Base-by-base conservation (phyloP, 2,797 vertebrate species). In the Melanogrammus aeglefinus region DNA sequence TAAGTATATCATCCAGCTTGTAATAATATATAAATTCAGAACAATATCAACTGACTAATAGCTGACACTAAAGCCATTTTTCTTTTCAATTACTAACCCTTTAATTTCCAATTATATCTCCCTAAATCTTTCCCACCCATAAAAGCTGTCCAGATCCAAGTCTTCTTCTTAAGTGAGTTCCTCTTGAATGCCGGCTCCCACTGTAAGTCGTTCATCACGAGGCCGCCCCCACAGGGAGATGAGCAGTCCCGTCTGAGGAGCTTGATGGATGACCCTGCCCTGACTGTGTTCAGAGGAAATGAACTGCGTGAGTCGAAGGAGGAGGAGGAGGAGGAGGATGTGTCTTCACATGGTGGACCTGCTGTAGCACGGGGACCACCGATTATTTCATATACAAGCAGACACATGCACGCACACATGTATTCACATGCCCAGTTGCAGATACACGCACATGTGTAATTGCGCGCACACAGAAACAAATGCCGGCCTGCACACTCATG, bases 221-320 rank as follows among this genome's bases (percentile, higher is more conserved):
- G 57, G 47, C n/a, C 7, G 12, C 16, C 57, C 21, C 57, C n/a
- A 63, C n/a, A 24, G n/a, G 57, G 47, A 57, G 47, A 57, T 57
- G 47, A 57, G 14, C 21, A 13, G 57, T 6, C 21, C 57, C 24
- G 57, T 63, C 21, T 8, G 57, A 21, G n/a, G 57, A 63, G 57
- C 57, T 63, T n/a, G 57, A 63, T 63, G 21, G 2, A 63, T 13
- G 57, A 6, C 57, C n/a, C 57, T 3, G 57, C 21, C 57, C 57
- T 10, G 57, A 21, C n/a, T 7, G 21, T n/a, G 57, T 24, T 6
- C 57, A 70, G 72, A 80, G 82, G 76, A 77, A 80, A 82, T 71
- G 27, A 78, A 38, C 66, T 41, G 66, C 57, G 77, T 76, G 79
- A 84, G 74, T 83, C 27, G 77, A 70, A 8, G 27, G 9, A 9